phyloP scores from a whole-genome alignment of 2,888 invertebrate genomes.

The Leucophora obtusa region DNA sequence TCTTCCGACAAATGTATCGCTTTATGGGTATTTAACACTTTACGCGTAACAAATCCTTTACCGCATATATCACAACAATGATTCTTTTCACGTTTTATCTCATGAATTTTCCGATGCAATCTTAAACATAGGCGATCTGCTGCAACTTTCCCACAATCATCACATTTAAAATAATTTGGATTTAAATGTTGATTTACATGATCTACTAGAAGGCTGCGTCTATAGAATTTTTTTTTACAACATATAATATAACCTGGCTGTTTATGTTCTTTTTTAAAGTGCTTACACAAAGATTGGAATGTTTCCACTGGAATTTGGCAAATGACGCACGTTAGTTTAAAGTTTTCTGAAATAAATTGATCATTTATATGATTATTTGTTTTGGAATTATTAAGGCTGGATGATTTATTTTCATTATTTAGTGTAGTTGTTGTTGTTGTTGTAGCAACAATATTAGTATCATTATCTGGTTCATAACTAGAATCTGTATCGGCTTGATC shows the following conservation, averaged over 20 bases:
- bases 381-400: slow-evolving; percentile 1
- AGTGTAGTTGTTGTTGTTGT: no score
- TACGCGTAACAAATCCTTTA: slow-evolving; percentile 7
- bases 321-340: slow-evolving; percentile 3
- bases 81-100: background rate
- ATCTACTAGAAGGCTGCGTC: slow-evolving; percentile 15
- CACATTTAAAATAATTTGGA: slow-evolving; percentile 29
- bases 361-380: slow-evolving; percentile 14
- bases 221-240: slow-evolving; percentile 15
- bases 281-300: background rate
- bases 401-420: slow-evolving; percentile 31
- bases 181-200: slow-evolving; percentile 27
- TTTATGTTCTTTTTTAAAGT: slow-evolving; percentile 5
- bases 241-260: slow-evolving; percentile 17
- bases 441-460: no score
- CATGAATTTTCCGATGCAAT: slow-evolving; percentile 3
- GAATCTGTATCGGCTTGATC: background rate
- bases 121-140: background rate
- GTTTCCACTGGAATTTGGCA: slow-evolving; percentile 8
- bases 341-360: slow-evolving; percentile 16
- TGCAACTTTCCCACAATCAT: slow-evolving; percentile 3
- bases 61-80: slow-evolving; percentile 24
- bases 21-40: background rate
- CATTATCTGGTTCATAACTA: background rate
- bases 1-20: slow-evolving; percentile 19